Evolutionary conservation across 1,140 invertebrate genomes (phyloP).

Genomic region (Elymnias hypermnestra): DNA sequence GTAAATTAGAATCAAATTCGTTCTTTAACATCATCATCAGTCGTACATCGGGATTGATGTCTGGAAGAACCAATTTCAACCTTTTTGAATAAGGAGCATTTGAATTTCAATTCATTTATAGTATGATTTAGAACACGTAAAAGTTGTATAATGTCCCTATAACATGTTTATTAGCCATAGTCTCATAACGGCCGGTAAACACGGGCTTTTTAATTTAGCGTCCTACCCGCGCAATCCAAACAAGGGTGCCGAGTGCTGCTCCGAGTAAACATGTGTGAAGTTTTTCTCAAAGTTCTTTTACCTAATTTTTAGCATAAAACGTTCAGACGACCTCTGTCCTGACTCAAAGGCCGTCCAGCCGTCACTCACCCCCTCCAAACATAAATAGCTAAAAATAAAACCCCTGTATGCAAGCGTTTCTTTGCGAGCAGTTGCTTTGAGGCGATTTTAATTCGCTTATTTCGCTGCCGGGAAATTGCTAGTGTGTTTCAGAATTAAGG

Average conservation of each 20-base stretch:
- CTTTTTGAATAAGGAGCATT: too few species aligned
- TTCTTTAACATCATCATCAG: too few species aligned
- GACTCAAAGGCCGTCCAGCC: conserved; percentile 52
- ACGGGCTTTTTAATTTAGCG: conserved; percentile 5
- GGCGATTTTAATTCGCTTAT: conserved; percentile 69
- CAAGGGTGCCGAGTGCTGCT: neutral
- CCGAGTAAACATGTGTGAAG: conserved; percentile 17
- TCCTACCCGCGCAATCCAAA: conserved; percentile 2
- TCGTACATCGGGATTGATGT: too few species aligned
- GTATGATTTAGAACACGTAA: too few species aligned
- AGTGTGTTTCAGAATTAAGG: conserved; percentile 57
- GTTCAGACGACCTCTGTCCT: conserved; percentile 27
- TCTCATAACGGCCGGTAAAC: too few species aligned
- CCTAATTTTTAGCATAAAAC: conserved; percentile 30
- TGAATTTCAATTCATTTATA: too few species aligned
- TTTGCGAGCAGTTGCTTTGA: conserved; percentile 63
- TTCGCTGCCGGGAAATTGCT: conserved; percentile 55
- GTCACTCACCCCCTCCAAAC: conserved; percentile 41
- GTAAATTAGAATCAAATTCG: too few species aligned
- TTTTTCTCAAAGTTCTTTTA: conserved; percentile 27
- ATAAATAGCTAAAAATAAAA: conserved; percentile 61
- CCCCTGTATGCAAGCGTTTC: conserved; percentile 54
- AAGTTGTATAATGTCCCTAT: too few species aligned
- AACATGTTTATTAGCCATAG: too few species aligned
- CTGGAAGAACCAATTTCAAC: too few species aligned